Evolutionary conservation across 53 echinoderm and acorn worm genomes (phyloP).

Genomic region (Arbacia lixula): DNA sequence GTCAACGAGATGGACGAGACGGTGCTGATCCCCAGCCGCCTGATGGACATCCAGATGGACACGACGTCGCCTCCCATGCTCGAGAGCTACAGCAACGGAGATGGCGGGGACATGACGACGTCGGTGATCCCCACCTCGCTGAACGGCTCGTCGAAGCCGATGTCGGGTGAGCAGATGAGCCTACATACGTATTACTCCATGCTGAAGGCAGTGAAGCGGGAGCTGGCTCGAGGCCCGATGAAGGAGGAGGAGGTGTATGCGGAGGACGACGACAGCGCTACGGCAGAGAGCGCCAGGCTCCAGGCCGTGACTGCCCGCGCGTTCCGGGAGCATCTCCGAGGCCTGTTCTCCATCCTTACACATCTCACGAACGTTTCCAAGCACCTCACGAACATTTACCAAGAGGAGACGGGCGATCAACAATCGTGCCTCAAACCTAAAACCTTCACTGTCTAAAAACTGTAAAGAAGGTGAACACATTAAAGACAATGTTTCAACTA

Average conservation of each 20-base stretch:
- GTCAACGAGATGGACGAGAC: slow-evolving; percentile 99
- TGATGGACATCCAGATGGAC: slow-evolving; percentile 88
- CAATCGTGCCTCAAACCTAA: slow-evolving; percentile 89
- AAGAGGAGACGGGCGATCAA: slow-evolving; percentile 87
- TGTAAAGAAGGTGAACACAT: too few relatives aligned
- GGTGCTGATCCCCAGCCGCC: slow-evolving; percentile 91
- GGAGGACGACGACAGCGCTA: slow-evolving; percentile 34
- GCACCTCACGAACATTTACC: slow-evolving; percentile 78
- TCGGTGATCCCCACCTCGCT: slow-evolving; percentile 28
- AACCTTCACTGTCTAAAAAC: slow-evolving; percentile 70
- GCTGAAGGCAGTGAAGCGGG: slow-evolving; percentile 91
- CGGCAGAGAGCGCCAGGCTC: slow-evolving; percentile 52
- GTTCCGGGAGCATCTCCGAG: slow-evolving; percentile 90
- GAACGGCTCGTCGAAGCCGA: not conserved
- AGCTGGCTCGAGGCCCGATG: slow-evolving; percentile 80
- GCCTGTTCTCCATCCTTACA: slow-evolving; percentile 79
- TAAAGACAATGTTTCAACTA: too few relatives aligned
- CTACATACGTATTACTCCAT: slow-evolving; percentile 89
- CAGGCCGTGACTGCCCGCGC: slow-evolving; percentile 76
- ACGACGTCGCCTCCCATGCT: not conserved
- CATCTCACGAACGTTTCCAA: slow-evolving; percentile 90
- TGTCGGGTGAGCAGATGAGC: slow-evolving; percentile 42
- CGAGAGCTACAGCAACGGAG: not conserved
- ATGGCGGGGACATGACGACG: slow-evolving; percentile 7
- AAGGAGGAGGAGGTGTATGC: slow-evolving; percentile 25